Conservation (phyloP, 2,797 vertebrate species). For the Holocentrus rufus region DNA sequence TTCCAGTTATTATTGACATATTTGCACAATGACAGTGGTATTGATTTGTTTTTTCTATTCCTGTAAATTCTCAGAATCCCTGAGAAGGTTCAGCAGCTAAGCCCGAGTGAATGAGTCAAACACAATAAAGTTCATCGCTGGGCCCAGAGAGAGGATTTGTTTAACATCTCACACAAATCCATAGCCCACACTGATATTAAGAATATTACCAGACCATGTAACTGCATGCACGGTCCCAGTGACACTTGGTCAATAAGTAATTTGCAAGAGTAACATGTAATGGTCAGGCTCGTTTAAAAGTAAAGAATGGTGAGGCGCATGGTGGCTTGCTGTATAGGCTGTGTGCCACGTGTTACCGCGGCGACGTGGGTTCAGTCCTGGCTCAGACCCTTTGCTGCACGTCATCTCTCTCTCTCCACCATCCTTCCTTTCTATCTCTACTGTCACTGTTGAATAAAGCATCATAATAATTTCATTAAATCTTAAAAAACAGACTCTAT, state of each 20-base stretch:
- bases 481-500: background rate
- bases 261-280: constrained; percentile 52
- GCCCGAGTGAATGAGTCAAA: constrained; percentile 38
- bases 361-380: too few species aligned
- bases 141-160: constrained; percentile 40
- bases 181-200: constrained; percentile 40
- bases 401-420: too few species aligned
- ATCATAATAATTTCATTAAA: too few species aligned
- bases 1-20: background rate
- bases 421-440: too few species aligned
- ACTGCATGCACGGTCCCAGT: constrained; percentile 40
- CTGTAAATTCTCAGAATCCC: background rate
- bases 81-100: constrained; percentile 12
- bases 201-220: constrained; percentile 39
- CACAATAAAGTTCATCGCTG: constrained; percentile 38
- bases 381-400: too few species aligned
- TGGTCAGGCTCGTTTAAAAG: constrained; percentile 39
- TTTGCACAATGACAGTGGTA: background rate
- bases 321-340: too few species aligned
- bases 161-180: constrained; percentile 43
- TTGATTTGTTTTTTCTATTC: constrained; percentile 1
- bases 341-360: too few species aligned
- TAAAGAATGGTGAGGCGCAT: constrained; percentile 20
- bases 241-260: constrained; percentile 63
- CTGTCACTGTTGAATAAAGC: too few species aligned